Conservation (phyloP, 2,113 vertebrate species). For the Girardinichthys multiradiatus region DNA sequence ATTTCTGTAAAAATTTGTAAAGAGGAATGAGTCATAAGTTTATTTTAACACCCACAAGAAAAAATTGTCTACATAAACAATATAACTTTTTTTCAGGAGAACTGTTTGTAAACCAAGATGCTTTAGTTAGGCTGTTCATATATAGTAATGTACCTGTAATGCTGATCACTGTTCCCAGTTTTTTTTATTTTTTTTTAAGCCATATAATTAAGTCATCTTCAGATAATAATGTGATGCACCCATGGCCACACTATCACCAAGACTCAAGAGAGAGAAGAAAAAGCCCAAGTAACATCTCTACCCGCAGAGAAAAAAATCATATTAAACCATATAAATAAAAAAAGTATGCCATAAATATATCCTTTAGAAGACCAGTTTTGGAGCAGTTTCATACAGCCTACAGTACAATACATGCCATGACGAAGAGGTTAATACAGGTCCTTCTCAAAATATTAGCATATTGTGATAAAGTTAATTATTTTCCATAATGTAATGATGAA, state of each 20-base stretch:
- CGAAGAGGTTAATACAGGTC: slow-evolving; percentile 59
- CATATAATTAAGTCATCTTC: slow-evolving; percentile 41
- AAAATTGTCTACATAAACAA: too few species aligned
- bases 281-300: slow-evolving; percentile 32
- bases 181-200: slow-evolving; percentile 15
- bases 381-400: slow-evolving; percentile 46
- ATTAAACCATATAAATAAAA: slow-evolving; percentile 36
- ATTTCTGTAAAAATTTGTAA: too few species aligned
- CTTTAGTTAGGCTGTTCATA: background rate
- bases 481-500: too few species aligned
- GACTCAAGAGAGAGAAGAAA: slow-evolving; percentile 27
- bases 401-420: slow-evolving; percentile 48
- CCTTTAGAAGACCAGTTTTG: slow-evolving; percentile 36
- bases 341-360: slow-evolving; percentile 47
- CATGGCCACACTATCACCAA: slow-evolving; percentile 46
- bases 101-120: too few species aligned
- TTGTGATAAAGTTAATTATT: too few species aligned
- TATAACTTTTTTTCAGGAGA: too few species aligned
- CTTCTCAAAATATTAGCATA: too few species aligned
- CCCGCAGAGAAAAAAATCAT: slow-evolving; percentile 20
- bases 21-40: too few species aligned
- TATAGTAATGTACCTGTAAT: background rate
- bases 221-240: slow-evolving; percentile 61
- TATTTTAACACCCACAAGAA: too few species aligned
- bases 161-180: background rate